Percentiles rank a stretch among this genome's conserved stretches.
Evolutionary conservation across 2,888 invertebrate genomes (phyloP).

Genomic region (Augochlorella aurata): DNA sequence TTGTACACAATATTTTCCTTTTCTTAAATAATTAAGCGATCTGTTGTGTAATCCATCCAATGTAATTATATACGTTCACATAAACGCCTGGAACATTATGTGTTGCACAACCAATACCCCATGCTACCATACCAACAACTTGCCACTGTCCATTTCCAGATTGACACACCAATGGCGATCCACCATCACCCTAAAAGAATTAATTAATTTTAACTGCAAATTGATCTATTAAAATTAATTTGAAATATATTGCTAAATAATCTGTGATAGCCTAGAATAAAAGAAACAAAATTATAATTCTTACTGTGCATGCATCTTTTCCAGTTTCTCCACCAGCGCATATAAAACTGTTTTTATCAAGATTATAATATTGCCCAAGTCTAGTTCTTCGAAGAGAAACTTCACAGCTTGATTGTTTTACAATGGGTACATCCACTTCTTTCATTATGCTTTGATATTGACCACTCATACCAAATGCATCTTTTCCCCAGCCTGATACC

Average conservation of each 20-base stretch:
- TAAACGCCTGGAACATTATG: conserved; percentile 90
- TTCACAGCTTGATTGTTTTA: conserved; percentile 87
- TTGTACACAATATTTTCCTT: neutral
- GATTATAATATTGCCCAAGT: conserved; percentile 85
- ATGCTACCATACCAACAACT: conserved; percentile 87
- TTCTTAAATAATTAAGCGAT: conserved; percentile 26
- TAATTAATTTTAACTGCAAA: neutral
- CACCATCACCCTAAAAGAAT: conserved; percentile 87
- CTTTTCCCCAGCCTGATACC: conserved; percentile 95
- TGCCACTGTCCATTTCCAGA: conserved; percentile 83
- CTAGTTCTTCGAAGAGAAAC: conserved; percentile 85
- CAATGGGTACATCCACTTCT: conserved; percentile 89
- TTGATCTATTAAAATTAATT: neutral
- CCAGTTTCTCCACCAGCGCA: conserved; percentile 91
- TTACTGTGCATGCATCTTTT: conserved; percentile 90
- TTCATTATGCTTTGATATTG: conserved; percentile 87
- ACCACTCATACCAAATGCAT: conserved; percentile 85
- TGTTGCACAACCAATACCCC: conserved; percentile 89
- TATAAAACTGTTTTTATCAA: conserved; percentile 87
- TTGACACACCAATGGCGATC: conserved; percentile 87
- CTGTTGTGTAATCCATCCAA: conserved; percentile 82
- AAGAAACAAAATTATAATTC: neutral
- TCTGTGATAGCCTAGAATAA: neutral
- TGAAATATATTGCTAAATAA: neutral
- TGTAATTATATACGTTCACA: conserved; percentile 87